Evolutionary conservation across 2,888 invertebrate species (phyloP).

Genomic region (Pharmacophagus antenor): DNA sequence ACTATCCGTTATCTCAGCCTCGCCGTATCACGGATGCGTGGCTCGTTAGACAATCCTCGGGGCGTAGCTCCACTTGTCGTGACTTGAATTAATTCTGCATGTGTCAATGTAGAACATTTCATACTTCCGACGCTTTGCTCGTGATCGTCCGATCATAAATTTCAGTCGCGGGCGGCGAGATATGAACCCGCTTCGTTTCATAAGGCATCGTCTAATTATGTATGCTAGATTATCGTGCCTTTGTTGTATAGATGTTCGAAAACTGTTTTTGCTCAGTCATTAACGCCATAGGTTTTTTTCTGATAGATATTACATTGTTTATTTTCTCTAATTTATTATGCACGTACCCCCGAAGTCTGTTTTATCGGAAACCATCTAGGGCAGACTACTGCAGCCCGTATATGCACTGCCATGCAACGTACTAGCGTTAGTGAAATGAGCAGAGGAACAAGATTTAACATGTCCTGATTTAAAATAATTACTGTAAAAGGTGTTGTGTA

Average conservation of each 20-base stretch:
- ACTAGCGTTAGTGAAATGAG: no score
- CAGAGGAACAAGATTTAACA: no score
- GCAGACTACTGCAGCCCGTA: no score
- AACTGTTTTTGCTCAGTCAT: slow-evolving; percentile 1
- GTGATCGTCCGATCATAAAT: slow-evolving; percentile 48
- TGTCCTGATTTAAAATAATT: no score
- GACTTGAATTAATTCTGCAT: slow-evolving; percentile 69
- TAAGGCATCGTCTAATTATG: slow-evolving; percentile 25
- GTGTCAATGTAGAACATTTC: slow-evolving; percentile 62
- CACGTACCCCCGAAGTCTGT: no score
- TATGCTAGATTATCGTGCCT: slow-evolving; percentile 28
- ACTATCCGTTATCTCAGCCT: slow-evolving; percentile 49
- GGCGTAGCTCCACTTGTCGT: slow-evolving; percentile 68
- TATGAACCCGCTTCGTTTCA: slow-evolving; percentile 22
- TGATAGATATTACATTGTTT: no score
- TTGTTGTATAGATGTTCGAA: slow-evolving; percentile 29
- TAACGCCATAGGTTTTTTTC: not conserved
- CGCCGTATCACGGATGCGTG: slow-evolving; percentile 59
- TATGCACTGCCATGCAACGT: no score
- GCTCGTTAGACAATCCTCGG: slow-evolving; percentile 63
- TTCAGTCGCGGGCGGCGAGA: slow-evolving; percentile 25
- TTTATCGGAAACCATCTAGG: no score
- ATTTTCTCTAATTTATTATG: no score
- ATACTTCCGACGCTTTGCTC: slow-evolving; percentile 62
- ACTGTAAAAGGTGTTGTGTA: no score